phyloP scores from a whole-genome alignment of 2,113 vertebrate genomes.

The Gallinago paraguaiae region DNA sequence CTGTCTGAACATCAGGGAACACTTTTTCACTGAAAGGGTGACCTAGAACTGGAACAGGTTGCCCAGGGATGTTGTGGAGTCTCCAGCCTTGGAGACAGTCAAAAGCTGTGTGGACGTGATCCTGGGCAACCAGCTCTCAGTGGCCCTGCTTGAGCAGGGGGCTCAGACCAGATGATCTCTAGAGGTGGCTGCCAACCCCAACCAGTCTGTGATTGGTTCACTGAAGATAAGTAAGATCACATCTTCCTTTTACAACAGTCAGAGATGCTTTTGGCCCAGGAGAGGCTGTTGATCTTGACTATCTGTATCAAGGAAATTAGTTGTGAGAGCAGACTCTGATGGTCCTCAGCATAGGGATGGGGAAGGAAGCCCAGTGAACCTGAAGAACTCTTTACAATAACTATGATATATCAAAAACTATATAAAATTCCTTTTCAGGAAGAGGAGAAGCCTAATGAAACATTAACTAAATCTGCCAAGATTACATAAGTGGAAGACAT shows the following conservation, averaged over 20 bases:
- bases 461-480: background rate
- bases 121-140: background rate
- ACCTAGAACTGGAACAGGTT: background rate
- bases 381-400: background rate
- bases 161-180: fast-evolving
- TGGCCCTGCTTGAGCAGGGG: background rate
- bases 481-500: background rate
- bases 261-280: background rate
- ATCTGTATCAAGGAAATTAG: background rate
- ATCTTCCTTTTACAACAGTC: background rate
- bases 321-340: background rate
- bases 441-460: background rate
- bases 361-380: background rate
- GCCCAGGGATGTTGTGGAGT: background rate
- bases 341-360: background rate
- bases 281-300: background rate
- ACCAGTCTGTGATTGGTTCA: background rate
- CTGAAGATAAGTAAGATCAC: background rate
- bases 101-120: background rate
- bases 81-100: background rate
- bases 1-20: background rate
- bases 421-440: background rate
- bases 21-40: background rate
- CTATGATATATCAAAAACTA: background rate
- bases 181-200: background rate